Evolutionary conservation across 2,888 invertebrate species (phyloP), one percentile per base, ranked within the genome.

Genomic region (Acronicta leporina): DNA sequence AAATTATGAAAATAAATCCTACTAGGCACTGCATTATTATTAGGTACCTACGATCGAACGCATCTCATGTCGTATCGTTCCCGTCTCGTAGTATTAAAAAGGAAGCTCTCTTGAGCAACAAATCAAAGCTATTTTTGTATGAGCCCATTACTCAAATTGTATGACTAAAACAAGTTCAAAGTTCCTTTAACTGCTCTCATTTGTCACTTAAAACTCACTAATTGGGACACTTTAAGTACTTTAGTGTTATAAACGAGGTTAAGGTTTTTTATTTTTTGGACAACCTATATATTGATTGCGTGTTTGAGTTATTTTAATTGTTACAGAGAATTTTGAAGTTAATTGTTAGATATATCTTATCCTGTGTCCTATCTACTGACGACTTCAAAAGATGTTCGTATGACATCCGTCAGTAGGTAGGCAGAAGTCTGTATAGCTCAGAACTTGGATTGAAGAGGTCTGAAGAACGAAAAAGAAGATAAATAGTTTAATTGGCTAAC

Each of bases 91-190:
- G 5, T 15, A 1, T 57, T 5, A 75, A 84, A 84, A 65, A 2
- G 14, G 2, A 10, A 14, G 27, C 48, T 49, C 15, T 63, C 55
- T 72, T 51, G 71, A 76, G 81, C 76, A 83, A 91, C 89, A 90
- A 92, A 90, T 90, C 89, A 89, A 87, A 85, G 79, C 83, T 91
- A 91, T 92, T 92, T 91, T 82, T 80, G 89, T 87, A 82, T 77
- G 80, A 76, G 69, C 75, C 88, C 89, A 92, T 93, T 92, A 91
- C 83, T 92, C 91, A 91, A 89, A 88, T 81, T 67, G 77, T 85
- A 82, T 81, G 85, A 87, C 87, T 85, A 87, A 82, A 87, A 84
- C 82, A 81, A 82, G 85, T 85, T 85, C 86, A 87, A 84, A 89
- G 84, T 78, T 78, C 71, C 77, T 82, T 79, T 82, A 60, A 81